Evolutionary conservation across 2,113 vertebrate genomes (phyloP), one percentile per base, ranked within the genome.

Genomic region (Psilopsiagon aymara): DNA sequence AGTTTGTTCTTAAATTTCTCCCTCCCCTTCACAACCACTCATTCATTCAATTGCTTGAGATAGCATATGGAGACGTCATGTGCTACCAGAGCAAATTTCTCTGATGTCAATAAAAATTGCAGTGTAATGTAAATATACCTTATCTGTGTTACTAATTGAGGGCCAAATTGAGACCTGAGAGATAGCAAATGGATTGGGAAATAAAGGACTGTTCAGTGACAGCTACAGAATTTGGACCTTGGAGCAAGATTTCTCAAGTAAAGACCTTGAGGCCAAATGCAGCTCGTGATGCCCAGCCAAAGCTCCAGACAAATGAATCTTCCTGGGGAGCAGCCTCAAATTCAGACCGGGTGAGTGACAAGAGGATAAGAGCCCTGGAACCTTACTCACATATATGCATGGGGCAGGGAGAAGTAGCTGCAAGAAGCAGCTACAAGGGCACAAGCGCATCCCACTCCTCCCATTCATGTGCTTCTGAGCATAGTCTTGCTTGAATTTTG

Each of bases 251-350:
- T 95, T 80, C 47, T 88, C 51, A 71, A 63, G 46, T 60, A 46
- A 92, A 81, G 64, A 67, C 64, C 95, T 86, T 73, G 82, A 94
- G 92, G 96, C 43, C 76, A 95, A 92, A 94, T 16, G 35, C 60
- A 82, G 23, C 44, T 88, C 2, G 0, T 84, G 92, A 86, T 78
- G 55, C 51, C 76, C n/a, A 83, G 73, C 49, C 73, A 91, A 92
- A 88, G 55, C 29, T 78, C 69, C 91, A 84, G 60, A 93, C 59
- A 88, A 86, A 92, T 88, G 51, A 93, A 19, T 37, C 37, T 88
- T 44, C 64, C 47, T 55, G 37, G 71, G 92, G 86, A 93, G 91
- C 0, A 39, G 68, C 91, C 88, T 74, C 51, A 77, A 86, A 94
- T 83, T 31, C 73, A 94, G 86, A 74, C 28, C 0, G 6, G 13